These are phyloP conservation scores for Pterophyllum scalare DNA, from an alignment of 2,113 vertebrate species.

Conservation along the genomic window DNA sequence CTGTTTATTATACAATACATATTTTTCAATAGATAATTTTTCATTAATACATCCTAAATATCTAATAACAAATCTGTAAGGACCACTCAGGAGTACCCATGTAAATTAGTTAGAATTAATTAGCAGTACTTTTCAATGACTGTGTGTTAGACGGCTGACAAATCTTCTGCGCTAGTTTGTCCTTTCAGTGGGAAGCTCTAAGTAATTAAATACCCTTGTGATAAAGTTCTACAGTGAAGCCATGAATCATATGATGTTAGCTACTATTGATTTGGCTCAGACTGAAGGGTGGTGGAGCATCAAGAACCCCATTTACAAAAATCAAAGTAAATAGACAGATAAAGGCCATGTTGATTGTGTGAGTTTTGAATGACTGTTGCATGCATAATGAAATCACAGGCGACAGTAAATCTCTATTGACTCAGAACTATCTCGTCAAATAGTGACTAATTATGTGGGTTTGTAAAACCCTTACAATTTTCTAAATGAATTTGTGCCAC, in stretches of 20 bases:
- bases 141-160: slow-evolving; percentile 32
- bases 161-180: slow-evolving; percentile 30
- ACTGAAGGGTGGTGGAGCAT: slow-evolving; percentile 52
- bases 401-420: slow-evolving; percentile 32
- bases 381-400: slow-evolving; percentile 62
- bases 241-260: slow-evolving; percentile 60
- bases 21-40: slow-evolving; percentile 7
- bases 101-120: slow-evolving; percentile 45
- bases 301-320: slow-evolving; percentile 59
- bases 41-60: neutral
- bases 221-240: slow-evolving; percentile 43
- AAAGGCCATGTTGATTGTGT: slow-evolving; percentile 58
- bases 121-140: slow-evolving; percentile 33
- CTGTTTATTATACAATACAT: neutral
- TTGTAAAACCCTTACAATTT: slow-evolving; percentile 33
- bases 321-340: slow-evolving; percentile 58
- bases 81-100: neutral
- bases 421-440: slow-evolving; percentile 15
- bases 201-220: slow-evolving; percentile 51
- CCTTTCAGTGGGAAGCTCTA: slow-evolving; percentile 32
- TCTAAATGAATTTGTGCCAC: slow-evolving; percentile 31
- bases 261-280: slow-evolving; percentile 59
- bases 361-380: slow-evolving; percentile 61
- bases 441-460: slow-evolving; percentile 33
- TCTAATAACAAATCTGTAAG: slow-evolving; percentile 6